Base-by-base conservation (phyloP, 2,797 vertebrate genomes). In the Propithecus perrieri region DNA sequence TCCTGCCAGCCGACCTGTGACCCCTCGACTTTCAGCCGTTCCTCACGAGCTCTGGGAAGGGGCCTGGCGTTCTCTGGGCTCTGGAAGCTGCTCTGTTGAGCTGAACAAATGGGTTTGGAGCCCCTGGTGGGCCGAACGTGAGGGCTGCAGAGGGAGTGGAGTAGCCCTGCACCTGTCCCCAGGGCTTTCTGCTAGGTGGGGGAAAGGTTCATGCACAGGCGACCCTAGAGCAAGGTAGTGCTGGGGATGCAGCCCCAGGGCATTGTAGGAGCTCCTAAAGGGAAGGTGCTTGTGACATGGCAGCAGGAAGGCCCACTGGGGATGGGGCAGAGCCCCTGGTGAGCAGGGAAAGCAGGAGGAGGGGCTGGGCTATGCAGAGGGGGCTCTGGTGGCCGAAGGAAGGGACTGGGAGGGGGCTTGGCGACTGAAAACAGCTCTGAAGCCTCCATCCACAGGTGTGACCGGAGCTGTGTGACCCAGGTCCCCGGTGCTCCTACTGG, bases 301-400 rank as follows among this genome's bases (percentile, higher is more conserved):
- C 18, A 41, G 50, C 4, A 1, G 50, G 50, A 35, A 69, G 14
- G 63, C 46, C 48, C 48, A 28, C 22, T 69, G 48, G 53, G 67
- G 69, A 72, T 11, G 24, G 35, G 38, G 55, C 9, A 69, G 24
- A 72, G 38, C 22, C 33, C 9, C 6, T n/a, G 5, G 28, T 13
- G 43, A 35, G n/a, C 10, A 13, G 55, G 35, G 4, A 28, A 20
- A 15, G 67, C 26, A 43, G 50, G 28, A 71, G 12, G 17, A 22
- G 28, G 67, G 81, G 79, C n/a, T 24, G 0, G 67, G 53, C 24
- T 55, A 15, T 2, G 3, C 12, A 3, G 76, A 55, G 38, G 46
- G 30, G 15, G 4, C 41, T 11, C 0, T 0, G 4, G 55, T n/a
- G 83, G 14, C 26, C 46, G 0, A 41, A 7, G 46, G 46, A 81